A percentile compares a stretch with the other conserved stretches of the same genome.
Conservation (phyloP, 2,888 invertebrate species). For the Plemyria rubiginata region DNA sequence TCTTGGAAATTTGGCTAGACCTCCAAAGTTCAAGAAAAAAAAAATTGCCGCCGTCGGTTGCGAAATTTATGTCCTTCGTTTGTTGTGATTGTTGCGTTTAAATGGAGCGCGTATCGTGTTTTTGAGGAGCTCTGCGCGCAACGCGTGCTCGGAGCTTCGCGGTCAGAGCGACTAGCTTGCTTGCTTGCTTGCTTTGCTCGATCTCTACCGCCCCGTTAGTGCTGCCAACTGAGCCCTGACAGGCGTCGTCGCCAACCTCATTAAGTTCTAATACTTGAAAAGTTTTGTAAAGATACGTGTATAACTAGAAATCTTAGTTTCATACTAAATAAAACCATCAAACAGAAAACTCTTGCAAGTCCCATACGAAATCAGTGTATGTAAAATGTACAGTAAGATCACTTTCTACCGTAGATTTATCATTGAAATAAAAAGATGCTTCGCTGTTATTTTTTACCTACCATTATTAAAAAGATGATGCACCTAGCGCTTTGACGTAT, state of each 20-base stretch:
- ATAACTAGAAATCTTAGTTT: not conserved
- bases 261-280: not conserved
- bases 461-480: not conserved
- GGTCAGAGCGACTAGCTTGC: conserved; percentile 65
- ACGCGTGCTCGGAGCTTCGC: conserved; percentile 75
- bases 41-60: conserved; percentile 14
- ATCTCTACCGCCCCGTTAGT: conserved; percentile 19
- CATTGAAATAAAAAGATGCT: not conserved
- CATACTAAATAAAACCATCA: not conserved
- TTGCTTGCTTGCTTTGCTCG: conserved; percentile 13
- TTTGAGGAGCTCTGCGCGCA: conserved; percentile 48
- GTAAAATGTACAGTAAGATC: not conserved
- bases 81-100: conserved; percentile 67
- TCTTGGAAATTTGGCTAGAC: conserved; percentile 63
- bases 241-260: not conserved
- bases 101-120: conserved; percentile 73
- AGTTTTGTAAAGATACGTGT: not conserved
- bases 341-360: not conserved
- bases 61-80: conserved; percentile 50
- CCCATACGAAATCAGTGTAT: not conserved
- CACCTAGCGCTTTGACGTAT: not conserved
- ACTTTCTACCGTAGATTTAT: not conserved
- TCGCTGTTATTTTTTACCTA: not conserved
- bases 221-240: conserved; percentile 2
- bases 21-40: conserved; percentile 43